Conservation (phyloP, 2,113 vertebrate species). For the Panurus biarmicus region DNA sequence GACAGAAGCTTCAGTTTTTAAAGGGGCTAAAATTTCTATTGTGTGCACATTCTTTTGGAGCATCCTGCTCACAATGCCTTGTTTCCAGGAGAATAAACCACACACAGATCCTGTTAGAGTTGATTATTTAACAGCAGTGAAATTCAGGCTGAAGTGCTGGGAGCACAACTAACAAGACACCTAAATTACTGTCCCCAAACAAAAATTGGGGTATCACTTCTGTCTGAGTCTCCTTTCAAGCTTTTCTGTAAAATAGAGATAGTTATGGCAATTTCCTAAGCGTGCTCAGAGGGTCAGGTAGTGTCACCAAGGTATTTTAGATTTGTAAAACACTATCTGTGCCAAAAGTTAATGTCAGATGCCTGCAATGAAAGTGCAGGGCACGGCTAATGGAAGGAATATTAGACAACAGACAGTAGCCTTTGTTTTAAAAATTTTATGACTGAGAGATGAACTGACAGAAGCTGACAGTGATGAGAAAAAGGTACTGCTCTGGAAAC, state of each 20-base stretch:
- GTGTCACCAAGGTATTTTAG: not conserved
- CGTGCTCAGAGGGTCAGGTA: not conserved
- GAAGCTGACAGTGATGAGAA: slow-evolving; percentile 33
- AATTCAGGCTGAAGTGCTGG: not conserved
- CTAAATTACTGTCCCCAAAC: rapidly evolving
- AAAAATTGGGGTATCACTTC: not conserved
- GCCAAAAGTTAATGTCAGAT: slow-evolving; percentile 6
- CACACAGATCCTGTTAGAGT: not conserved
- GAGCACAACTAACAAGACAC: not conserved
- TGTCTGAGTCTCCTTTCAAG: not conserved
- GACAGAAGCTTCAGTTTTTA: not conserved
- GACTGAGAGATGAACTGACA: slow-evolving; percentile 4
- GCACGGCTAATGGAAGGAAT: slow-evolving; percentile 9
- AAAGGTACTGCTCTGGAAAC: not conserved
- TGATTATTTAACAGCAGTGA: not conserved
- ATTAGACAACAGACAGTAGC: not conserved
- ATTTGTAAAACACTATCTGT: not conserved
- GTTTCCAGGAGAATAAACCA: not conserved
- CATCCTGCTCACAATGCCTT: not conserved
- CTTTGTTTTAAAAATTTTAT: slow-evolving; percentile 23
- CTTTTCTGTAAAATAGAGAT: not conserved
- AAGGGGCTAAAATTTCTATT: not conserved
- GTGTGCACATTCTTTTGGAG: not conserved
- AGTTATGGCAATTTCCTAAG: slow-evolving; percentile 9
- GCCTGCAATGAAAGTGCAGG: not conserved